Evolutionary conservation across 2,888 invertebrate genomes (phyloP).

Genomic region (Linnaemya vulpina): DNA sequence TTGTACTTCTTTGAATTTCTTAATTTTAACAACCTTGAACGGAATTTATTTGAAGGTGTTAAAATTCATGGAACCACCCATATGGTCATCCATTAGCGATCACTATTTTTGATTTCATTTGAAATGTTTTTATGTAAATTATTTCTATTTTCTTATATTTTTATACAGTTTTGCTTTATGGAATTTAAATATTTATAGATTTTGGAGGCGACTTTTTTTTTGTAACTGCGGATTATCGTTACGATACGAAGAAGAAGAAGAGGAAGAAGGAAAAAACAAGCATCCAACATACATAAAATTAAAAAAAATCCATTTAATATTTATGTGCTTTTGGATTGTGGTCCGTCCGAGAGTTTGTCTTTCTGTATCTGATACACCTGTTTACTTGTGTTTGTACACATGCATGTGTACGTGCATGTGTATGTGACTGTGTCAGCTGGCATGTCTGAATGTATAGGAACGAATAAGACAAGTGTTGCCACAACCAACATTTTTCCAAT

Average conservation of each 20-base stretch:
- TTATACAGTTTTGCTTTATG: slow-evolving; percentile 14
- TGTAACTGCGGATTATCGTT: slow-evolving; percentile 52
- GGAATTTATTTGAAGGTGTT: slow-evolving; percentile 23
- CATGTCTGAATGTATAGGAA: background rate
- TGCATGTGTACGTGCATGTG: background rate
- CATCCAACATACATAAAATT: slow-evolving; percentile 48
- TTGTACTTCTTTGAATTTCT: background rate
- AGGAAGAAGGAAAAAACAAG: slow-evolving; percentile 9
- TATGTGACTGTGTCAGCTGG: background rate
- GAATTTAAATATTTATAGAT: slow-evolving; percentile 57
- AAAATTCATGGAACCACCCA: slow-evolving; percentile 50
- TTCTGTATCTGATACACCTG: slow-evolving; percentile 25
- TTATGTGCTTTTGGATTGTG: slow-evolving; percentile 3
- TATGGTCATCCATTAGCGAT: slow-evolving; percentile 21
- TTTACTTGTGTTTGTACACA: background rate
- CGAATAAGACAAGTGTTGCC: too few relatives aligned
- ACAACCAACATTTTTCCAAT: too few relatives aligned
- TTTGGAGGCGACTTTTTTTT: slow-evolving; percentile 29
- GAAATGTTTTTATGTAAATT: slow-evolving; percentile 55
- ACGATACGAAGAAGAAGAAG: slow-evolving; percentile 16
- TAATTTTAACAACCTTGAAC: slow-evolving; percentile 7
- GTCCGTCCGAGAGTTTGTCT: background rate
- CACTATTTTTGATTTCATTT: slow-evolving; percentile 43
- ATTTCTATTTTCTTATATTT: slow-evolving; percentile 20
- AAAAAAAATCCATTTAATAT: slow-evolving; percentile 36